These are phyloP conservation scores for Catharus minimus DNA, from an alignment of 2,113 vertebrate genomes.

Conservation along the genomic window DNA sequence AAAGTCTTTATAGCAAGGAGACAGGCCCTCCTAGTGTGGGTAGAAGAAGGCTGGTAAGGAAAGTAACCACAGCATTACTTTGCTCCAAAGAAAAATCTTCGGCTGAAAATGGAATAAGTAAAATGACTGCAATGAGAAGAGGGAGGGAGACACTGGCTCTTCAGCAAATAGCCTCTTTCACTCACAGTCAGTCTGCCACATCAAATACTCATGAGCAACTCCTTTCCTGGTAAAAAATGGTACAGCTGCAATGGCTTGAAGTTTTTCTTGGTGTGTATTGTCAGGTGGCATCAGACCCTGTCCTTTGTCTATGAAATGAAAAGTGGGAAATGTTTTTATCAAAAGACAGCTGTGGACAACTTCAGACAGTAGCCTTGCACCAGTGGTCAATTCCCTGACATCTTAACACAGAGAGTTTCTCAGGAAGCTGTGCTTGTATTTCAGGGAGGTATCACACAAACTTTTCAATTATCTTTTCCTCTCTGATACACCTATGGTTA, in stretches of 20 bases:
- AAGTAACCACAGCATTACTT: not conserved
- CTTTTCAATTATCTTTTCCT: not conserved
- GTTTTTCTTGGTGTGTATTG: not conserved
- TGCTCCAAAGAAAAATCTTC: not conserved
- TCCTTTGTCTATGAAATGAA: not conserved
- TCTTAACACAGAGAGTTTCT: not conserved
- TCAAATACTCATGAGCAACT: not conserved
- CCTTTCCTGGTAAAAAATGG: not conserved
- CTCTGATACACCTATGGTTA: not conserved
- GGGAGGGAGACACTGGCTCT: not conserved
- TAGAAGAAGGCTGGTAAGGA: not conserved
- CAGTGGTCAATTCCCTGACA: not conserved
- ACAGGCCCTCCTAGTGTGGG: not conserved
- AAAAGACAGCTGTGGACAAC: not conserved
- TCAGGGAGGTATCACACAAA: not conserved
- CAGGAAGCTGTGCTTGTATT: not conserved
- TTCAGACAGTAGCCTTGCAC: fast-evolving
- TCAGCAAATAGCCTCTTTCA: not conserved
- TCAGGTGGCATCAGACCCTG: not conserved
- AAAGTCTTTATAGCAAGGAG: not conserved
- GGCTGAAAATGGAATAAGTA: not conserved
- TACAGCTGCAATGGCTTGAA: not conserved
- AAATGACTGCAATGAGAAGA: not conserved
- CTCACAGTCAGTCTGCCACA: not conserved
- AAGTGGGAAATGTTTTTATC: not conserved